phyloP scores from a whole-genome alignment of 2,797 vertebrate genomes.

The Calcarius lapponicus region DNA sequence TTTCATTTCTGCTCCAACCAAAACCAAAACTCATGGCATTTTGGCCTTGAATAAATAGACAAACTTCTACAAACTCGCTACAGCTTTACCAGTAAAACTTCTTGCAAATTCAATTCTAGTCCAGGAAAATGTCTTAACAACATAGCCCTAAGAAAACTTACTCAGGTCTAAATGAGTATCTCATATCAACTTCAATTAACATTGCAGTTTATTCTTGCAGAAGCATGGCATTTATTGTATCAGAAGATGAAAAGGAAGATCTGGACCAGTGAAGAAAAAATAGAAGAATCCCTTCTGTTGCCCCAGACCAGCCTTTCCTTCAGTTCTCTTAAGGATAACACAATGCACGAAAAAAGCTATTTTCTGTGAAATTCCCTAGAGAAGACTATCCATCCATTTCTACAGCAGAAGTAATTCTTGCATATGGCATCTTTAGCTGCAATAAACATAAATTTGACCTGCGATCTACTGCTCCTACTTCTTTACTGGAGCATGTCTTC shows the following conservation, averaged over 20 bases:
- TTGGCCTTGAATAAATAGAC: background rate
- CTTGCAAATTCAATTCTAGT: background rate
- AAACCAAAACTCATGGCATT: background rate
- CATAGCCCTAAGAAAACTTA: background rate
- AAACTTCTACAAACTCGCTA: background rate
- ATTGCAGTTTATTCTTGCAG: background rate
- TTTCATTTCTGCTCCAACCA: background rate
- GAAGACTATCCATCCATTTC: background rate
- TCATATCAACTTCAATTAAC: background rate
- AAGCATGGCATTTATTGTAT: background rate
- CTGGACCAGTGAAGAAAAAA: background rate
- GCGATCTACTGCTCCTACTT: background rate
- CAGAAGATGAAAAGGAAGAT: background rate
- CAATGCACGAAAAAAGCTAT: background rate
- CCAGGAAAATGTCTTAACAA: background rate
- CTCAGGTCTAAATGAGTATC: background rate
- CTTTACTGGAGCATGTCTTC: background rate
- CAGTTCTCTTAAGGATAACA: background rate
- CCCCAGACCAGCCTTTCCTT: background rate
- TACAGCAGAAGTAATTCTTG: background rate
- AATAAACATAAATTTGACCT: background rate
- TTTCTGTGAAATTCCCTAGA: background rate
- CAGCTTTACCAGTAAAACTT: background rate
- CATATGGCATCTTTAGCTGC: background rate
- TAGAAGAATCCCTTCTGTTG: background rate